These are phyloP conservation scores for Drosophila saltans DNA, from an alignment of 1,140 invertebrate species.

Conservation along the genomic window DNA sequence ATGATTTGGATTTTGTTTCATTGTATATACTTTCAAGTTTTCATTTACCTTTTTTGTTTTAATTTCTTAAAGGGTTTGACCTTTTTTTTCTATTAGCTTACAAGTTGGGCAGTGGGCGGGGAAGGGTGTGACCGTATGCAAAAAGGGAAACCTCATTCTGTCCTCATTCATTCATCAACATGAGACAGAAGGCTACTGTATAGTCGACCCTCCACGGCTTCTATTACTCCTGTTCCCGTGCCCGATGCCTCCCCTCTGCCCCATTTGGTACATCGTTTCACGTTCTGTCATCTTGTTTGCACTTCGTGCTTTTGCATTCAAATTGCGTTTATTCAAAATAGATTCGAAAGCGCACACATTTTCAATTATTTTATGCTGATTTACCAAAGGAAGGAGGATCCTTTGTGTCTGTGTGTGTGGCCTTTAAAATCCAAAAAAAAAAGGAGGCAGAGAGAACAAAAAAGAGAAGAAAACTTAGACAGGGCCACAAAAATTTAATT, in stretches of 20 bases:
- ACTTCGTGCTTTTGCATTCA: constrained; percentile 81
- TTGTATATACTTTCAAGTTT: not conserved
- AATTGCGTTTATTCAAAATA: constrained; percentile 81
- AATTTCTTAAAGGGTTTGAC: constrained; percentile 8
- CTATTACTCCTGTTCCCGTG: constrained; percentile 17
- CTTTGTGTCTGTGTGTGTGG: constrained; percentile 61
- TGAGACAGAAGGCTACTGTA: constrained; percentile 28
- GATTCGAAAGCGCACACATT: constrained; percentile 72
- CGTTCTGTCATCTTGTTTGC: constrained; percentile 70
- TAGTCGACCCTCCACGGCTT: constrained; percentile 16
- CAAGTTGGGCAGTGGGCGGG: not conserved
- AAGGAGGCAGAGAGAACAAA: constrained; percentile 14
- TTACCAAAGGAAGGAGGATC: constrained; percentile 59
- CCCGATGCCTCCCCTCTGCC: constrained; percentile 23
- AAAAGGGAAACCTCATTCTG: constrained; percentile 42
- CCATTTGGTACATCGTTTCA: constrained; percentile 34
- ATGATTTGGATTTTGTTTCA: too few species aligned
- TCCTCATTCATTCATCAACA: constrained; percentile 61
- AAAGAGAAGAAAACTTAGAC: constrained; percentile 36
- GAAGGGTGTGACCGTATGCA: not conserved
- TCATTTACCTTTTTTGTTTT: not conserved
- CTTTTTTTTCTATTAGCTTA: constrained; percentile 2
- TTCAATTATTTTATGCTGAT: constrained; percentile 82
- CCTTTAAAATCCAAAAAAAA: not conserved
- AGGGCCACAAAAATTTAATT: constrained; percentile 65